Base-by-base conservation (phyloP, 2,113 vertebrate species). In the Lophochroa leadbeateri region DNA sequence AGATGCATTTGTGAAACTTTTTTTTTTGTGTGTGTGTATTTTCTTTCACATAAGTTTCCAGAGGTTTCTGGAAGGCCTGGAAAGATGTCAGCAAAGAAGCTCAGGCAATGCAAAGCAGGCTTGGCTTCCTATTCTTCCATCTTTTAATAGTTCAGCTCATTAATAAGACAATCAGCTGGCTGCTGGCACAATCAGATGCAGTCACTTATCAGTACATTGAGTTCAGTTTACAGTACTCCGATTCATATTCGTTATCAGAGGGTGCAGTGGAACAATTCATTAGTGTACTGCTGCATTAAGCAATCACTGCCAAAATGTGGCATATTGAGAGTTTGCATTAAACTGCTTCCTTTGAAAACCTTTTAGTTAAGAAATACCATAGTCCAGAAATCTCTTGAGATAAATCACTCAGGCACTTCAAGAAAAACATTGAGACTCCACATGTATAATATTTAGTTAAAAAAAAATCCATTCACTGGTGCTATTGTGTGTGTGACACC, bases 161-260 rank as follows among this genome's bases (percentile, higher is more conserved):
- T 96, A 93, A 95, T 82, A 84, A 93, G 80, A 93, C 95, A 88
- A 93, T 95, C 86, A 91, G 90, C 75, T 82, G 70, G 70, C 88
- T 90, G 52, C 95, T 94, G 75, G 96, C 85, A 86, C 81, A 90
- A 93, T 94, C 92, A 94, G 89, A 74, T 82, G 69, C 63, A 93
- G 88, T 92, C 89, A 95, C 94, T 96, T 96, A 65, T 77, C 93
- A 96, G 93, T 78, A 96, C 88, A 90, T 74, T 93, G 96, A 95
- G 91, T 91, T 96, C 85, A 92, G 94, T 95, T 94, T 96, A 86
- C 90, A 90, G 96, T 94, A 91, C 70, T 94, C 61, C 2, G 20
- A 86, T 96, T 97, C 96, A 86, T 93, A 94, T 95, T 95, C 95
- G 79, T 88, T 88, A 96, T 87, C 93, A 79, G 72, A 94, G 84